Base-by-base conservation (phyloP, 2,888 invertebrate genomes). In the Acanthopleura granulata region DNA sequence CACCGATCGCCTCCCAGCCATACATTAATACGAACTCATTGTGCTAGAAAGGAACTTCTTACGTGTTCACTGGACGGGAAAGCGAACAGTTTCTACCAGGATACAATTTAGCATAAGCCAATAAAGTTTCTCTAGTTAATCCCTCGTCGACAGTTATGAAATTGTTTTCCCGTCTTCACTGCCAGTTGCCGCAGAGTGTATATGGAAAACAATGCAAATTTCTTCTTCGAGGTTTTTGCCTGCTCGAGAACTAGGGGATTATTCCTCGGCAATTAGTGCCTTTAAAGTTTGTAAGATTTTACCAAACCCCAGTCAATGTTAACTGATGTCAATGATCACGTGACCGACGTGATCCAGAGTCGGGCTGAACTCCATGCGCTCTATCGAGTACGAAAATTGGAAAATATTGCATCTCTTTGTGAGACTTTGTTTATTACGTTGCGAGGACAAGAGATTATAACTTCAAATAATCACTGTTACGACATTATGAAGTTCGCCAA, bases 101-200 rank as follows among this genome's bases (percentile, higher is more conserved):
- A 6, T 27, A 27, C 29, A 66, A 22, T 27, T 22, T 66, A 15
- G 25, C 66, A 66, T 25, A 66, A 66, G 66, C 66, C 66, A 66
- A 66, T 66, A 66, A 66, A 66, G 25, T 27, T 27, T 22, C 66
- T 27, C 22, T 22, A 57, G 22, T 66, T 66, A 66, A 66, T 66
- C 66, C 66, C 16, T 25, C 66, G 25, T 66, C 66, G 66, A 15
- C 22, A 27, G 16, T 22, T 66, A 66, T 66, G 29, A 66, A 66
- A 66, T 66, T 66, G 22, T 22, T 66, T 66, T 27, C 66, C 25
- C 16, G 25, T 66, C 29, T 16, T 27, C 22, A 57, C 18, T 18
- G 22, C 18, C 18, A 57, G 18, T 18, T 57, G 57, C 18, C 22
- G 57, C 57, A 4, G 18, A n/a, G 57, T 57, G n/a, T 57, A 22